Conservation (phyloP, 2,888 invertebrate species). For the Plusia festucae region DNA sequence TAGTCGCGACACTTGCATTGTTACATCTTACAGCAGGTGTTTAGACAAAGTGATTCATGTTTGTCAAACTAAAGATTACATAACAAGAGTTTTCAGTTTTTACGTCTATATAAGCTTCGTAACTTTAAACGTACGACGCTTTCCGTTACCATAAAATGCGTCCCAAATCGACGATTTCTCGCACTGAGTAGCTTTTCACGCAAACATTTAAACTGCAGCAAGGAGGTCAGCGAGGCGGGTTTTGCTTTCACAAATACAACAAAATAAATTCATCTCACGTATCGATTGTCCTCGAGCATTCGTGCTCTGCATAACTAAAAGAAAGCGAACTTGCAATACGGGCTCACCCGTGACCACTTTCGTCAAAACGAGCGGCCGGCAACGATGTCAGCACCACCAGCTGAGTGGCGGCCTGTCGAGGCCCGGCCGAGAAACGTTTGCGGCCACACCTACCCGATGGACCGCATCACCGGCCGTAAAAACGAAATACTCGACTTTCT, state of each 20-base stretch:
- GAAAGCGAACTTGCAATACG: slow-evolving; percentile 86
- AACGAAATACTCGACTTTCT: slow-evolving; percentile 8
- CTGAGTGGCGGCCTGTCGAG: slow-evolving; percentile 44
- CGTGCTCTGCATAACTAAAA: slow-evolving; percentile 86
- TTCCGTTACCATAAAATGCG: slow-evolving; percentile 78
- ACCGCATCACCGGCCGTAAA: slow-evolving; percentile 18
- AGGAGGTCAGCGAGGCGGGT: slow-evolving; percentile 86
- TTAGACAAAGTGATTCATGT: slow-evolving; percentile 44
- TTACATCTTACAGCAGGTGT: slow-evolving; percentile 37
- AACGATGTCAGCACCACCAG: slow-evolving; percentile 36
- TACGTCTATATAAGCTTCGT: slow-evolving; percentile 53
- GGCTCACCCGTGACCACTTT: slow-evolving; percentile 79
- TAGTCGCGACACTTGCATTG: slow-evolving; percentile 22
- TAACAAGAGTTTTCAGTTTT: slow-evolving; percentile 51
- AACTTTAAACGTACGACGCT: slow-evolving; percentile 59
- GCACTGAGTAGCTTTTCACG: slow-evolving; percentile 82
- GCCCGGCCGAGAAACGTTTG: slow-evolving; percentile 17
- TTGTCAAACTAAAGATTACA: slow-evolving; percentile 44
- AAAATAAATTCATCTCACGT: slow-evolving; percentile 89
- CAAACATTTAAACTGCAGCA: slow-evolving; percentile 81
- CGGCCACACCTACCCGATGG: slow-evolving; percentile 37
- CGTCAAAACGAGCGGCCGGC: slow-evolving; percentile 63
- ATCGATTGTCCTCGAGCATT: slow-evolving; percentile 87
- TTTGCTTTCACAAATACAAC: slow-evolving; percentile 89
- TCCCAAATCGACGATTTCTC: slow-evolving; percentile 84